Evolutionary conservation across 2,113 vertebrate genomes (phyloP).

Genomic region (Plotosus lineatus): DNA sequence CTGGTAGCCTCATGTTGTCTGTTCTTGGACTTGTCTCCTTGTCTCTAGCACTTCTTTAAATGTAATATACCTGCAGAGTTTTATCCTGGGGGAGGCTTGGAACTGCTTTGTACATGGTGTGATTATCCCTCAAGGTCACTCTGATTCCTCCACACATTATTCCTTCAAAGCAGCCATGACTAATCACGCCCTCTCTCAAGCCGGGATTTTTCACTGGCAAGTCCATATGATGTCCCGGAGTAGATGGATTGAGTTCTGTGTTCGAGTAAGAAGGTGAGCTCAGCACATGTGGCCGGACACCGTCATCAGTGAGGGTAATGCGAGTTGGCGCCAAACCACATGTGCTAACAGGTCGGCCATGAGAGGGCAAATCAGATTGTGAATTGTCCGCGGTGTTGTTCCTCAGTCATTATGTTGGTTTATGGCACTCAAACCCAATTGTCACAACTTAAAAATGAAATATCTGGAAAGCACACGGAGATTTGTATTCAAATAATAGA

Average conservation of each 20-base stretch:
- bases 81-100: constrained; percentile 29
- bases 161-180: constrained; percentile 29
- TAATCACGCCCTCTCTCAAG: constrained; percentile 24
- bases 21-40: constrained; percentile 34
- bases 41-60: constrained; percentile 24
- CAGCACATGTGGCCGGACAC: not conserved
- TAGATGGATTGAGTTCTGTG: not conserved
- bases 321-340: constrained; percentile 22
- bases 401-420: constrained; percentile 9
- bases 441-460: not conserved
- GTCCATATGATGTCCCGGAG: not conserved
- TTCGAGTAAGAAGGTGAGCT: not conserved
- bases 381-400: constrained; percentile 11
- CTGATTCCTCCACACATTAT: constrained; percentile 34
- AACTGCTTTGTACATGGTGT: constrained; percentile 39
- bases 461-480: not conserved
- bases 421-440: not conserved
- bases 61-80: not conserved
- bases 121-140: constrained; percentile 53
- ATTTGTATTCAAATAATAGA: constrained; percentile 2
- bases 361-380: not conserved
- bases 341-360: constrained; percentile 6
- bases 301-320: constrained; percentile 28
- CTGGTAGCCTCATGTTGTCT: constrained; percentile 60
- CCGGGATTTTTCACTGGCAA: not conserved